Percentiles rank a stretch among this genome's conserved stretches.
Evolutionary conservation across 2,113 vertebrate species (phyloP).

Genomic region (Cololabis saira): DNA sequence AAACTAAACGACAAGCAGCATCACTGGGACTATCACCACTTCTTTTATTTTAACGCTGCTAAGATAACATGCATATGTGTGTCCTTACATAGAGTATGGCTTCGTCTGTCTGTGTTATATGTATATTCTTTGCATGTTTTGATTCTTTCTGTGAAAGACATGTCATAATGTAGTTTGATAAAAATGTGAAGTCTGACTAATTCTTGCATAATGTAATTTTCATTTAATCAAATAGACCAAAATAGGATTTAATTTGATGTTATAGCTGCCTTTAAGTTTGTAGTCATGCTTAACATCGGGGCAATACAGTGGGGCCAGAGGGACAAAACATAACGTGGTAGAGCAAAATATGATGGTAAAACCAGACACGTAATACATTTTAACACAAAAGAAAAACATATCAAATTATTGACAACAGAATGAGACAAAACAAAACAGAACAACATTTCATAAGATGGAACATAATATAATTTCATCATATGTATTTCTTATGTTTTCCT

Average conservation of each 20-base stretch:
- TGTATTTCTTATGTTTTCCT: no score
- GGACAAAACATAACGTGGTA: neutral
- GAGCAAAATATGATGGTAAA: neutral
- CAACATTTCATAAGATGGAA: no score
- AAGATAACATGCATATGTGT: conserved; percentile 56
- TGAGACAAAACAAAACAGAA: no score
- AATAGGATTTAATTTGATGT: conserved; percentile 51
- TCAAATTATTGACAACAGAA: no score
- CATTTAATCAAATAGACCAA: conserved; percentile 73
- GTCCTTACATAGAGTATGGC: conserved; percentile 42
- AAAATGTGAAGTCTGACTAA: conserved; percentile 83
- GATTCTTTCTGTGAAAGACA: conserved; percentile 95
- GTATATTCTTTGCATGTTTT: conserved; percentile 62
- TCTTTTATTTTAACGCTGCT: conserved; percentile 82
- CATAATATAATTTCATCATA: no score
- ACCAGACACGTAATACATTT: no score
- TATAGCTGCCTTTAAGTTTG: conserved; percentile 38
- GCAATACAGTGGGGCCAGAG: neutral
- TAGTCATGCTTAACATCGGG: conserved; percentile 42
- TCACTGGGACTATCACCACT: conserved; percentile 66
- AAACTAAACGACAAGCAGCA: conserved; percentile 70
- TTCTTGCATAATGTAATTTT: conserved; percentile 67
- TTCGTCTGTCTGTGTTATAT: conserved; percentile 48
- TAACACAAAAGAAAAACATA: neutral
- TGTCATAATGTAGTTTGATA: conserved; percentile 74